Evolutionary conservation across 2,797 vertebrate genomes (phyloP).

Genomic region (Arrhamphus sclerolepis): DNA sequence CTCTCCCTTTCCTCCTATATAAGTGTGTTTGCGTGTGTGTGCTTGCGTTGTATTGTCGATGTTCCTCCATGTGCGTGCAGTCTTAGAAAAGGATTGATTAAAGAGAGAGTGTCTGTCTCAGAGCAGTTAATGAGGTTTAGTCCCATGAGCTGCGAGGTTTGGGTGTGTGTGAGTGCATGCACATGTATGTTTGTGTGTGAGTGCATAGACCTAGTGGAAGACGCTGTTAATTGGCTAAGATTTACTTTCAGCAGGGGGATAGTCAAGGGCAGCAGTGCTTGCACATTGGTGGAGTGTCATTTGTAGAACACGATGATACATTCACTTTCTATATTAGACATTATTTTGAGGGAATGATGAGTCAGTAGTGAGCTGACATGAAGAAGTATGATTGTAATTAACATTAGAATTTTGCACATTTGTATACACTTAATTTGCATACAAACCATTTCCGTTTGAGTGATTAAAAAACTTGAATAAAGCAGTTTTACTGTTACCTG

Average conservation of each 20-base stretch:
- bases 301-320: constrained; percentile 54
- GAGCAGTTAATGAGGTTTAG: constrained; percentile 87
- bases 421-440: constrained; percentile 31
- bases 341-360: constrained; percentile 63
- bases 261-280: constrained; percentile 77
- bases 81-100: constrained; percentile 86
- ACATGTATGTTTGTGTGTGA: constrained; percentile 58
- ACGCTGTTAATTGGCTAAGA: constrained; percentile 83
- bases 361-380: constrained; percentile 72
- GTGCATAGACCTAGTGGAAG: constrained; percentile 70
- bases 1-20: constrained; percentile 1
- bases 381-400: constrained; percentile 67
- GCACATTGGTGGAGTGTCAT: constrained; percentile 58
- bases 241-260: constrained; percentile 76
- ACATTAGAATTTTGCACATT: constrained; percentile 26
- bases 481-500: constrained; percentile 44
- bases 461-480: constrained; percentile 35
- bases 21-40: constrained; percentile 46
- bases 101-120: constrained; percentile 85
- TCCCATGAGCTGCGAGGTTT: constrained; percentile 80
- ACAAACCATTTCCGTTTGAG: constrained; percentile 25
- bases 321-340: constrained; percentile 54
- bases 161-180: constrained; percentile 51
- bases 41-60: constrained; percentile 76
- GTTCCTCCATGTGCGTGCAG: constrained; percentile 73